Conservation (phyloP, 2,888 invertebrate genomes). For the Nephrotoma flavescens region DNA sequence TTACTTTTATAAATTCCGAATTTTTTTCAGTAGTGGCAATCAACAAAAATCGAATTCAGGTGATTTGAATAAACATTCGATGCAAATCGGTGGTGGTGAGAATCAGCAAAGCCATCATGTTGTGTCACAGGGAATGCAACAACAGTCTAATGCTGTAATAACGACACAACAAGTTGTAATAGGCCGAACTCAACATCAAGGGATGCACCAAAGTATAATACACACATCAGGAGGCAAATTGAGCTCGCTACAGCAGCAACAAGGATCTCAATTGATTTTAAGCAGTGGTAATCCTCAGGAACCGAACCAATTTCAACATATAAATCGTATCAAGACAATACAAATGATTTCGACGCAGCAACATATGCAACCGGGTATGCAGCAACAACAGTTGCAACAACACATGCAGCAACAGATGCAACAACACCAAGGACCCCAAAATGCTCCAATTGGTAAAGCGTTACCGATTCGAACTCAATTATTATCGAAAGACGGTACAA, state of each 20-base stretch:
- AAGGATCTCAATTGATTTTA: slow-evolving; percentile 10
- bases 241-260: not conserved
- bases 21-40: not conserved
- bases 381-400: slow-evolving; percentile 14
- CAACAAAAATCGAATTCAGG: not conserved
- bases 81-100: not conserved
- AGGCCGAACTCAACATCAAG: not conserved
- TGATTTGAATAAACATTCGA: not conserved
- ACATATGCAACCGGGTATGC: slow-evolving; percentile 14
- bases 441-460: slow-evolving; percentile 40
- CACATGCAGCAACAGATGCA: slow-evolving; percentile 36
- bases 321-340: slow-evolving; percentile 1
- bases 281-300: slow-evolving; percentile 7
- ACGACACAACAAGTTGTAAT: not conserved
- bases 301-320: slow-evolving; percentile 8
- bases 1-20: not conserved
- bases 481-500: slow-evolving; percentile 39
- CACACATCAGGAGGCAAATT: not conserved
- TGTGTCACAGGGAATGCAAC: not conserved
- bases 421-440: slow-evolving; percentile 37
- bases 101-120: not conserved
- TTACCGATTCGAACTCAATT: slow-evolving; percentile 39
- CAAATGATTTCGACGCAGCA: slow-evolving; percentile 30
- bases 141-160: not conserved
- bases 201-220: not conserved